A percentile compares a stretch with the other conserved stretches of the same genome.
Conservation (phyloP, 2,888 invertebrate genomes). For the Griposia aprilina region DNA sequence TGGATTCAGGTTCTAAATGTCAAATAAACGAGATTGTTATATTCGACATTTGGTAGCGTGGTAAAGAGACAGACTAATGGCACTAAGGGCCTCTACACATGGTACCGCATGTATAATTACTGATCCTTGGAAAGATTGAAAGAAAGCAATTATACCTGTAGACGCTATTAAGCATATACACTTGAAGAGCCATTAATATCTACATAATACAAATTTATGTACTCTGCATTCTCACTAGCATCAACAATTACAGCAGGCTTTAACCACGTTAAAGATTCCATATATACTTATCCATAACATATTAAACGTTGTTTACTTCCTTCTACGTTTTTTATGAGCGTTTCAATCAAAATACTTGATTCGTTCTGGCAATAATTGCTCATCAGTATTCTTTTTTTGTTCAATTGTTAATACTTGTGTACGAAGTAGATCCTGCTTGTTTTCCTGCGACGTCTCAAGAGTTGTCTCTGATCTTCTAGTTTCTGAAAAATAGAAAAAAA, state of each 20-base stretch:
- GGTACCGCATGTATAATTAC: not conserved
- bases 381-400: conserved; percentile 22
- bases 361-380: conserved; percentile 38
- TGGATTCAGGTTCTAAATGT: conserved; percentile 22
- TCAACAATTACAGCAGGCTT: not conserved
- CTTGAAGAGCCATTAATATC: not conserved
- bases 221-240: not conserved
- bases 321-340: conserved; percentile 16
- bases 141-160: not conserved
- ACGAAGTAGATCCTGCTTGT: conserved; percentile 52
- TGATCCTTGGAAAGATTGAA: not conserved
- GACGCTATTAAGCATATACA: not conserved
- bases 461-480: conserved; percentile 71
- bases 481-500: conserved; percentile 70
- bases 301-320: conserved; percentile 20
- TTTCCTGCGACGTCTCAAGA: conserved; percentile 55
- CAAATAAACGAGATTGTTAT: not conserved
- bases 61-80: not conserved
- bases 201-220: not conserved
- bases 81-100: no score
- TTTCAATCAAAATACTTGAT: conserved; percentile 43
- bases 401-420: conserved; percentile 29
- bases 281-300: conserved; percentile 9
- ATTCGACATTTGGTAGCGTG: not conserved
- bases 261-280: not conserved